These are phyloP conservation scores for Folsomia manolachei DNA, from an alignment of 2,888 invertebrate genomes.

Conservation along the genomic window DNA sequence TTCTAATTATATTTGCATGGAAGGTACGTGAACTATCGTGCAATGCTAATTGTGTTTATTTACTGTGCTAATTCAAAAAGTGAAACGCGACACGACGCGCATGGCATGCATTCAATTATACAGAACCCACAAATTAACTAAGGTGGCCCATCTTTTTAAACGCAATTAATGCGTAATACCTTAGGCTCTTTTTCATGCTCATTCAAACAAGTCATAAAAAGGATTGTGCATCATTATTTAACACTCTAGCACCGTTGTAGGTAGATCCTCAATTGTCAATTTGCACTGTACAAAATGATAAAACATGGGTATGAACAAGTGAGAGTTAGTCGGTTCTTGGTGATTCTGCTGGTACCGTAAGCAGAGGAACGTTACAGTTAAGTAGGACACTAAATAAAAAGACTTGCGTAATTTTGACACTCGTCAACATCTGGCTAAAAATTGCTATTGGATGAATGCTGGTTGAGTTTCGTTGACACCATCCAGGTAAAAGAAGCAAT, in stretches of 20 bases:
- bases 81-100: not conserved
- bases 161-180: not conserved
- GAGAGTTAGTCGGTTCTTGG: not conserved
- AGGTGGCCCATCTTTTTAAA: not conserved
- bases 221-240: not conserved
- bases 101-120: not conserved
- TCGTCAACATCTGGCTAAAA: slow-evolving; percentile 12
- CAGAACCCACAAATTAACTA: not conserved
- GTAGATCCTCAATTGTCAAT: not conserved
- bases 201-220: not conserved
- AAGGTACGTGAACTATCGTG: too few species aligned
- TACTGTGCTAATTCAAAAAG: not conserved
- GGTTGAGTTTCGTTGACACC: too few species aligned
- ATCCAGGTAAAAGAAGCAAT: too few species aligned
- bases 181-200: not conserved
- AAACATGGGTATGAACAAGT: not conserved
- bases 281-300: too few species aligned
- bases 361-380: not conserved
- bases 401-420: slow-evolving; percentile 17
- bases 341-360: too few species aligned
- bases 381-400: not conserved
- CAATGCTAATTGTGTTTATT: not conserved
- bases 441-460: too few species aligned
- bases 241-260: not conserved
- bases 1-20: too few species aligned